Base-by-base conservation (phyloP, 2,888 invertebrate genomes). In the Drosophila buzzatii region DNA sequence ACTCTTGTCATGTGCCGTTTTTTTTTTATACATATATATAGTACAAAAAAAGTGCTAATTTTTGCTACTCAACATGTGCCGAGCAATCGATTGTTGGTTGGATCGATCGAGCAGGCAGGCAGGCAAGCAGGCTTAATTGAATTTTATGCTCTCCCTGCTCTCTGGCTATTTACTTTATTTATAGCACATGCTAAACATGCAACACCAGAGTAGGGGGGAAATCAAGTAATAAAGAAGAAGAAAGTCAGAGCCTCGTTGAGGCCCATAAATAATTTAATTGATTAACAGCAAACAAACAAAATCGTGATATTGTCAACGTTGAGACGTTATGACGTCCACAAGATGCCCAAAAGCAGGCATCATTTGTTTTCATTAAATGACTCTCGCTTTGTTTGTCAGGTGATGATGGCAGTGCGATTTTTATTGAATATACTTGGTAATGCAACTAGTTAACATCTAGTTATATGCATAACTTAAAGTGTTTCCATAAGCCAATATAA, bases 201-300 rank as follows among this genome's bases (percentile, higher is more conserved):
- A 79, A 44, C 10, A 12, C n/a, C 14, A 35, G 16, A 20, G 23
- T 9, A 23, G 23, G 23, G 23, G 2, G 23, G 3, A 23, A 23
- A 23, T 23, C 23, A 23, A 23, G 4, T 23, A 14, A 35, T 33
- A 12, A 12, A n/a, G 61, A 20, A 20, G 18, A 12, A 42, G 51
- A 31, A 33, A 61, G 27, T n/a, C 27, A 6, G 31, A 44, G 33
- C 42, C 67, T 72, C 44, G 77, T 65, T 77, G 68, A 60, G 47
- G 44, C 44, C 49, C 52, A 66, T 69, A 49, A 73, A 71, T 71
- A 80, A 76, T 76, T 81, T 73, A 80, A 81, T 79, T 81, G 80
- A 81, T 76, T 69, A 82, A 59, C 63, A 68, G 18, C 31, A 31
- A 49, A 33, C 31, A 68, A 63, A 81, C 53, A 58, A 45, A 74